These are phyloP conservation scores for Harpagifer antarcticus DNA, from an alignment of 2,797 vertebrate species.

Conservation along the genomic window DNA sequence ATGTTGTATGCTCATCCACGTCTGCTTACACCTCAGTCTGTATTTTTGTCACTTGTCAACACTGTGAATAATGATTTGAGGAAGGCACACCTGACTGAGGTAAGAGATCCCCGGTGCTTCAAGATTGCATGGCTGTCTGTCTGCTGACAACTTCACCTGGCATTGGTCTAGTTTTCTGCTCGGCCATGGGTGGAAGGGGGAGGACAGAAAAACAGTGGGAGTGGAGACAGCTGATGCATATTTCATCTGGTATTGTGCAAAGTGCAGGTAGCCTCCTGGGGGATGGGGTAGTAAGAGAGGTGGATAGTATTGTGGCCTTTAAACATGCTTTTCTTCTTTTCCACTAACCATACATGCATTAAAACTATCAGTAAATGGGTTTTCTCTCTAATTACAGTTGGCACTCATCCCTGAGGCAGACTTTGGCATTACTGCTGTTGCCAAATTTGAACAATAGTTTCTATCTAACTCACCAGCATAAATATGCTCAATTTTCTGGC, in stretches of 20 bases:
- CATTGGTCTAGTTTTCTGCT: conserved; percentile 69
- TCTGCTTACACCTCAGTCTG: conserved; percentile 29
- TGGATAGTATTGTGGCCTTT: conserved; percentile 10
- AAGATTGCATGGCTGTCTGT: conserved; percentile 35
- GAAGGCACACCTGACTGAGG: conserved; percentile 34
- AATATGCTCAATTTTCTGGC: not conserved
- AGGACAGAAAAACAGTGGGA: conserved; percentile 49
- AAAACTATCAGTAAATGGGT: not conserved
- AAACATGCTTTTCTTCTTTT: not conserved
- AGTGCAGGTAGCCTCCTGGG: conserved; percentile 39
- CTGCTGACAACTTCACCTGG: conserved; percentile 61
- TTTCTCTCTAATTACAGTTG: conserved; percentile 11
- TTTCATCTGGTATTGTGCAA: conserved; percentile 71
- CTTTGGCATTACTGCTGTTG: not conserved
- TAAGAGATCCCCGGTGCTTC: conserved; percentile 29
- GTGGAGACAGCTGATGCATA: conserved; percentile 66
- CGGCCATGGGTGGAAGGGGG: conserved; percentile 55
- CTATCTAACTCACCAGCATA: conserved; percentile 14
- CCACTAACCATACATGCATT: not conserved
- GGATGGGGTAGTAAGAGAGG: conserved; percentile 7
- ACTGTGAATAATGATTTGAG: conserved; percentile 45
- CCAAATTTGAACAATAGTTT: conserved; percentile 13
- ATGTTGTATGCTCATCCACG: conserved; percentile 17
- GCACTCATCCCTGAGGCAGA: not conserved
- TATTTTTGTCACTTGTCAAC: conserved; percentile 27